phyloP scores from a whole-genome alignment of 2,797 vertebrate genomes.

The Cetoscarus ocellatus region DNA sequence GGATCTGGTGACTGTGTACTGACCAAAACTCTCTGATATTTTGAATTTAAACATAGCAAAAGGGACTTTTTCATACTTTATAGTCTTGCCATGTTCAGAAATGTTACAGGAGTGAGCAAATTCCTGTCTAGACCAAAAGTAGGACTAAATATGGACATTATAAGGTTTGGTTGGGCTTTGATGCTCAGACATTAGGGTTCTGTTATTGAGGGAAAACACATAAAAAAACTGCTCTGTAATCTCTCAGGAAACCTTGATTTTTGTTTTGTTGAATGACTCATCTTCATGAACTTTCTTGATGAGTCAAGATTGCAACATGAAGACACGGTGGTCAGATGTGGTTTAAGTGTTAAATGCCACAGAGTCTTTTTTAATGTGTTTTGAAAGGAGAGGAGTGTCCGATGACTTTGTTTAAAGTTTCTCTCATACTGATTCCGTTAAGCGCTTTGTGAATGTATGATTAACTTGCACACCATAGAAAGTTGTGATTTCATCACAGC shows the following conservation, averaged over 20 bases:
- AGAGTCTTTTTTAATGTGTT: background rate
- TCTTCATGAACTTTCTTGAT: background rate
- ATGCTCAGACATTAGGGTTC: slow-evolving; percentile 8
- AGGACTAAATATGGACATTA: slow-evolving; percentile 59
- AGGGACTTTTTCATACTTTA: slow-evolving; percentile 5
- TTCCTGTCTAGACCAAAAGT: slow-evolving; percentile 23
- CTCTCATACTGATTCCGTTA: background rate
- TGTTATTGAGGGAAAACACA: slow-evolving; percentile 13
- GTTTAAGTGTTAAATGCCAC: background rate
- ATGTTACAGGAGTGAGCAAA: slow-evolving; percentile 49
- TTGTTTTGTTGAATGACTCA: slow-evolving; percentile 17
- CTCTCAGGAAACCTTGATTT: slow-evolving; percentile 5
- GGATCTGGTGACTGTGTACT: slow-evolving; percentile 13
- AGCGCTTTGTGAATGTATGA: background rate
- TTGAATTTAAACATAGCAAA: background rate
- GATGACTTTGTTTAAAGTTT: no score
- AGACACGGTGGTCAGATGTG: background rate
- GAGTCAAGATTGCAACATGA: slow-evolving; percentile 2
- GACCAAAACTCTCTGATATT: background rate
- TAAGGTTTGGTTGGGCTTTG: slow-evolving; percentile 20
- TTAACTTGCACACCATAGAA: background rate
- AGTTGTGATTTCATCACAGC: background rate
- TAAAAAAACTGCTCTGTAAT: background rate
- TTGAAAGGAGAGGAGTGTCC: no score
- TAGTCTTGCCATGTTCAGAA: slow-evolving; percentile 26